phyloP scores from a whole-genome alignment of 2,888 invertebrate species.

The Melieria picta region DNA sequence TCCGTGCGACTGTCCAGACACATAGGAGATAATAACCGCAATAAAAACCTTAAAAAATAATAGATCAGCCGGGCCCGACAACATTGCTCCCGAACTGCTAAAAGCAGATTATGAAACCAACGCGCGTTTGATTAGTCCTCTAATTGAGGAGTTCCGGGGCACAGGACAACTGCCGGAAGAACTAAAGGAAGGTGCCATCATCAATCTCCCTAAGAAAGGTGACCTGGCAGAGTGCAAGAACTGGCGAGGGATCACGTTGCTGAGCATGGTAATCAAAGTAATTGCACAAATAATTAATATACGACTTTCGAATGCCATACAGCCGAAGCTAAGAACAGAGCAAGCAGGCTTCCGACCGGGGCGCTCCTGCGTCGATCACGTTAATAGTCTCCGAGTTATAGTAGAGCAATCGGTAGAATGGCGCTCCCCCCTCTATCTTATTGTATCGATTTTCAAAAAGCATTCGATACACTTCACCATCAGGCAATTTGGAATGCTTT shows the following conservation, averaged over 20 bases:
- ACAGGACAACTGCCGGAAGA: neutral
- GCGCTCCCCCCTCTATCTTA: neutral
- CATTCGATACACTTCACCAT: slow-evolving; percentile 2
- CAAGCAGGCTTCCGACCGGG: slow-evolving; percentile 4
- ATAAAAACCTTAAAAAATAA: too few relatives aligned
- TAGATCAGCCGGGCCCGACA: too few relatives aligned
- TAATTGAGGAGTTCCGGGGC: slow-evolving; percentile 1
- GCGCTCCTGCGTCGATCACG: neutral
- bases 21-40: neutral
- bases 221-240: slow-evolving; percentile 9
- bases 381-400: slow-evolving; percentile 2
- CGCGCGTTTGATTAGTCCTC: slow-evolving; percentile 4
- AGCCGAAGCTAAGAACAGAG: neutral
- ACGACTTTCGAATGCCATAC: neutral
- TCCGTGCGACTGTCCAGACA: neutral
- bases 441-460: neutral
- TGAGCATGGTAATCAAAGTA: slow-evolving; percentile 8
- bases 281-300: slow-evolving; percentile 11
- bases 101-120: slow-evolving; percentile 1
- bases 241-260: slow-evolving; percentile 10
- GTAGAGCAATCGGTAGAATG: slow-evolving; percentile 1
- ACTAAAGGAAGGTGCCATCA: slow-evolving; percentile 16
- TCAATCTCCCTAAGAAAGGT: slow-evolving; percentile 8
- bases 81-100: neutral
- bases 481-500: slow-evolving; percentile 7